A percentile compares a stretch with the other conserved stretches of the same genome.
phyloP scores from a whole-genome alignment of 2,888 invertebrate genomes.

The Cerastis leucographa region DNA sequence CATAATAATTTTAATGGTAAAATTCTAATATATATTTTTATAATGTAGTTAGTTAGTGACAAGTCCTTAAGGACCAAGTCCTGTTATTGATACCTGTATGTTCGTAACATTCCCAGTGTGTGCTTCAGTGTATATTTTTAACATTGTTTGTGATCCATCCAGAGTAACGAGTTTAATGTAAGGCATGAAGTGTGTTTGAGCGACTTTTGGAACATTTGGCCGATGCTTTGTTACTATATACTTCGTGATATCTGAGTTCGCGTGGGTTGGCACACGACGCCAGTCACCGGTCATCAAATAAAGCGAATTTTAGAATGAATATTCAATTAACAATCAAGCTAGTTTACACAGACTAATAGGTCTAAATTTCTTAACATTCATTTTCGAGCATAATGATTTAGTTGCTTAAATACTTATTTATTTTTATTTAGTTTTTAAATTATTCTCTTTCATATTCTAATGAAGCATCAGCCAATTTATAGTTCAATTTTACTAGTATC shows the following conservation, averaged over 20 bases:
- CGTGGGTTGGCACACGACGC: conserved; percentile 46
- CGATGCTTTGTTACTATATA: conserved; percentile 78
- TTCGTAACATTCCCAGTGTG: conserved; percentile 90
- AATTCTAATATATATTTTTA: conserved; percentile 81
- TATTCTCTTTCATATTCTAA: conserved; percentile 50
- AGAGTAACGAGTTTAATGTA: conserved; percentile 85
- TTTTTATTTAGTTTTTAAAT: conserved; percentile 59
- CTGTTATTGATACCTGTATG: conserved; percentile 89
- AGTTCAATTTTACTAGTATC: conserved; percentile 81
- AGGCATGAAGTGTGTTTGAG: conserved; percentile 88
- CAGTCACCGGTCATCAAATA: conserved; percentile 50
- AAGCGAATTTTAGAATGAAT: conserved; percentile 55
- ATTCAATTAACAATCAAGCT: conserved; percentile 45
- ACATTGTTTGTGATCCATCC: conserved; percentile 90
- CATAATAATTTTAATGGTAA: conserved; percentile 70
- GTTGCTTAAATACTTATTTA: conserved; percentile 52
- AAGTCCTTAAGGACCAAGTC: conserved; percentile 70
- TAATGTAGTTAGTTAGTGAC: conserved; percentile 85
- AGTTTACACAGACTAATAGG: conserved; percentile 26
- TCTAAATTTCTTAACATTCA: conserved; percentile 33
- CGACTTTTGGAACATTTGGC: conserved; percentile 77
- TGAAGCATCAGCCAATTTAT: conserved; percentile 75
- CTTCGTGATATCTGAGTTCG: conserved; percentile 54
- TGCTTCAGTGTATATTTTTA: conserved; percentile 85
- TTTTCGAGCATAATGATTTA: conserved; percentile 47